A percentile compares a stretch with the other conserved stretches of the same genome.
phyloP scores from a whole-genome alignment of 2,888 invertebrate species.

The Microctonus hyperodae region DNA sequence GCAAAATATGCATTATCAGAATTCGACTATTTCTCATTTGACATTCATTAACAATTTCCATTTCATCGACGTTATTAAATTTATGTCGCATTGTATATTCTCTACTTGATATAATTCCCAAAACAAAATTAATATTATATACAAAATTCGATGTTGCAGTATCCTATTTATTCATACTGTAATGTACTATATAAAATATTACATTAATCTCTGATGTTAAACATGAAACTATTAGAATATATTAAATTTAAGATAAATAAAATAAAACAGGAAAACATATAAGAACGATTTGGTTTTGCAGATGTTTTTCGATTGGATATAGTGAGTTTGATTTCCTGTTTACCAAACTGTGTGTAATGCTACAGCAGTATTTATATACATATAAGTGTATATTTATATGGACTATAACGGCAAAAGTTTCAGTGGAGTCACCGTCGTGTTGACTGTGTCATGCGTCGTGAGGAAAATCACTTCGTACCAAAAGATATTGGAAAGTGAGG shows the following conservation, averaged over 20 bases:
- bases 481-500: constrained; percentile 22
- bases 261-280: background rate
- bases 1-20: background rate
- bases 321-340: background rate
- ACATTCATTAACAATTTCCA: constrained; percentile 1
- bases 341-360: background rate
- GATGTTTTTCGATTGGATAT: background rate
- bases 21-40: constrained; percentile 1
- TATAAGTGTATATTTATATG: background rate
- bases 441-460: background rate
- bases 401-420: constrained; percentile 15
- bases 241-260: background rate
- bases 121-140: background rate
- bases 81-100: too few species aligned
- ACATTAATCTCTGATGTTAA: background rate
- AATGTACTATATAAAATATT: background rate
- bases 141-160: background rate
- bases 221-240: background rate
- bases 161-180: background rate
- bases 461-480: background rate
- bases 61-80: background rate
- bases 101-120: too few species aligned
- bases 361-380: background rate
- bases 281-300: background rate
- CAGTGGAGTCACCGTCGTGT: constrained; percentile 5